Percentiles rank a stretch among this genome's conserved stretches.
Evolutionary conservation across 2,888 invertebrate genomes (phyloP).

Genomic region (Clitarchus hookeri): DNA sequence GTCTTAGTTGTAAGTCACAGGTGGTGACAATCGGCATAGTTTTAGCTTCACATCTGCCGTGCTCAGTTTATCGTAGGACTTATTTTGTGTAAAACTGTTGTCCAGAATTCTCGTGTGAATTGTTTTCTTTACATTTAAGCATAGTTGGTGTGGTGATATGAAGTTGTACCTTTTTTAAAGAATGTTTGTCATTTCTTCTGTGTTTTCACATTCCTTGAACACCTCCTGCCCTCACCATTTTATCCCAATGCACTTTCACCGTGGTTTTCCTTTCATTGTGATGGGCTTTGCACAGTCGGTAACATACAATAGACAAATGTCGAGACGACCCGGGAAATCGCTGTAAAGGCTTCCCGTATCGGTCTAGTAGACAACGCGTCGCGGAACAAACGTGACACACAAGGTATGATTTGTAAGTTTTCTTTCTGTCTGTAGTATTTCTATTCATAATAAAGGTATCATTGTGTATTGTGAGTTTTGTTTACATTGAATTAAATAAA

Average conservation of each 20-base stretch:
- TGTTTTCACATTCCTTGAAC: neutral
- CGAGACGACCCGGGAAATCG: constrained; percentile 21
- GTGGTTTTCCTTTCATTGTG: neutral
- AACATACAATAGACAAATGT: neutral
- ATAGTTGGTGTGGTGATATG: neutral
- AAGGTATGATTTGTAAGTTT: neutral
- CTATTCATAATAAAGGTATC: neutral
- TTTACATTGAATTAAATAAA: neutral
- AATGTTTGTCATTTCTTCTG: neutral
- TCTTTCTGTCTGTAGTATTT: neutral
- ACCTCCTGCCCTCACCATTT: neutral
- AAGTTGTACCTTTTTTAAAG: constrained; percentile 6
- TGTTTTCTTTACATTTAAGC: neutral
- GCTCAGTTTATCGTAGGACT: neutral
- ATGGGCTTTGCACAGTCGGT: neutral
- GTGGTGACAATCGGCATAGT: neutral
- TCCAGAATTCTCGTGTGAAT: neutral
- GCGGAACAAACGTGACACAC: neutral
- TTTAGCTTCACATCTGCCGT: constrained; percentile 14
- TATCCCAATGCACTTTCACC: neutral
- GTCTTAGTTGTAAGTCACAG: constrained; percentile 3
- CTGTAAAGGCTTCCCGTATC: constrained; percentile 25
- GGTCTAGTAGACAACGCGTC: constrained; percentile 8
- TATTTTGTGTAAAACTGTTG: neutral
- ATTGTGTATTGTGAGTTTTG: neutral